Evolutionary conservation across 2,888 invertebrate genomes (phyloP).

Genomic region (Drosophila macrospina): DNA sequence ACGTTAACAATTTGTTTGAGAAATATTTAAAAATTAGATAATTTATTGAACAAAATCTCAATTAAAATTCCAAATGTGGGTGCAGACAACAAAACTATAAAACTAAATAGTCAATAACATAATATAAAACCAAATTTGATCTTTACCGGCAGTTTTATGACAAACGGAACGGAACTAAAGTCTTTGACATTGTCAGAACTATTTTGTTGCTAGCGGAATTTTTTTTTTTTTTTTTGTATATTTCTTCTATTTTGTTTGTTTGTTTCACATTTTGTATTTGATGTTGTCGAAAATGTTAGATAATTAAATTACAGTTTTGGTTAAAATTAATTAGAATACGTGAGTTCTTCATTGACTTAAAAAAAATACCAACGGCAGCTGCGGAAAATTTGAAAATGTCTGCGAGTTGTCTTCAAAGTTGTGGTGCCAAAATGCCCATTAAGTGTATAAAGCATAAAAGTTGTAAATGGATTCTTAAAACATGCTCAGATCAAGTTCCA

Average conservation of each 20-base stretch:
- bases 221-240: constrained; percentile 18
- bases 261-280: constrained; percentile 18
- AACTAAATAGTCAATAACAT: constrained; percentile 43
- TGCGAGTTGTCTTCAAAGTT: constrained; percentile 1
- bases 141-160: constrained; percentile 47
- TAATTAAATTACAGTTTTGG: constrained; percentile 55
- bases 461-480: constrained; percentile 61
- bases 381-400: constrained; percentile 43
- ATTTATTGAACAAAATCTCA: constrained; percentile 9
- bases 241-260: not conserved
- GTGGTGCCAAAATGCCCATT: constrained; percentile 57
- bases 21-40: constrained; percentile 40
- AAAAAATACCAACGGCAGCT: constrained; percentile 24
- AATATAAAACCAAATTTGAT: constrained; percentile 28
- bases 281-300: constrained; percentile 17
- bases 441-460: constrained; percentile 48
- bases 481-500: constrained; percentile 52
- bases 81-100: constrained; percentile 44
- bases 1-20: constrained; percentile 3
- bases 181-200: constrained; percentile 43
- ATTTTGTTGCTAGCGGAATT: constrained; percentile 32
- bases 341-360: constrained; percentile 30
- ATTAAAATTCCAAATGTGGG: constrained; percentile 47
- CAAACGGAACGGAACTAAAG: constrained; percentile 61
- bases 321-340: constrained; percentile 52